Evolutionary conservation across 2,888 invertebrate species (phyloP).

Genomic region (Lissonota sp.): DNA sequence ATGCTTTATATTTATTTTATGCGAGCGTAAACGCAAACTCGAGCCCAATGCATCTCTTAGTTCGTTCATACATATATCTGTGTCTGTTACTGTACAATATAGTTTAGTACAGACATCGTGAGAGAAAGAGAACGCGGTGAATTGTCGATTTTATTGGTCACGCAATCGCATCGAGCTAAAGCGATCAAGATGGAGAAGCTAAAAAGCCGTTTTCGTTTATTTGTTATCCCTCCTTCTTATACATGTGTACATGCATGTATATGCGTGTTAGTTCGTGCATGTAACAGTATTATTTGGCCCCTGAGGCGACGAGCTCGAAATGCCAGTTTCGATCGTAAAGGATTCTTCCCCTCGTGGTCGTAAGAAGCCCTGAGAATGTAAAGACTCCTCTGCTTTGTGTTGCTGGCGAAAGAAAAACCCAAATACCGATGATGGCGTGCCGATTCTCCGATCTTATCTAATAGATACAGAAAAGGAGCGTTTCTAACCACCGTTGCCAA

Average conservation of each 20-base stretch:
- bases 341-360: conserved; percentile 66
- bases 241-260: conserved; percentile 32
- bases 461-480: conserved; percentile 4
- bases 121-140: conserved; percentile 41
- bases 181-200: conserved; percentile 82
- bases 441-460: conserved; percentile 49
- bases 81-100: conserved; percentile 28
- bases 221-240: conserved; percentile 71
- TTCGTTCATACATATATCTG: conserved; percentile 9
- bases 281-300: conserved; percentile 56
- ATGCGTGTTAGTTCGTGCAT: conserved; percentile 37
- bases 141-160: conserved; percentile 78
- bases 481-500: conserved; percentile 1
- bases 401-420: conserved; percentile 20
- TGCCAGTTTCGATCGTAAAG: conserved; percentile 77
- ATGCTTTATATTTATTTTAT: conserved; percentile 82
- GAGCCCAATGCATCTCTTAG: conserved; percentile 63
- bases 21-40: conserved; percentile 79
- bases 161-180: conserved; percentile 78
- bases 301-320: conserved; percentile 62
- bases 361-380: conserved; percentile 42
- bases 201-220: conserved; percentile 79
- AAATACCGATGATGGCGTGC: conserved; percentile 32
- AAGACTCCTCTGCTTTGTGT: conserved; percentile 30
- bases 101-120: conserved; percentile 48